These are phyloP conservation scores for Brassicogethes aeneus DNA, from an alignment of 2,888 invertebrate genomes.

Conservation along the genomic window DNA sequence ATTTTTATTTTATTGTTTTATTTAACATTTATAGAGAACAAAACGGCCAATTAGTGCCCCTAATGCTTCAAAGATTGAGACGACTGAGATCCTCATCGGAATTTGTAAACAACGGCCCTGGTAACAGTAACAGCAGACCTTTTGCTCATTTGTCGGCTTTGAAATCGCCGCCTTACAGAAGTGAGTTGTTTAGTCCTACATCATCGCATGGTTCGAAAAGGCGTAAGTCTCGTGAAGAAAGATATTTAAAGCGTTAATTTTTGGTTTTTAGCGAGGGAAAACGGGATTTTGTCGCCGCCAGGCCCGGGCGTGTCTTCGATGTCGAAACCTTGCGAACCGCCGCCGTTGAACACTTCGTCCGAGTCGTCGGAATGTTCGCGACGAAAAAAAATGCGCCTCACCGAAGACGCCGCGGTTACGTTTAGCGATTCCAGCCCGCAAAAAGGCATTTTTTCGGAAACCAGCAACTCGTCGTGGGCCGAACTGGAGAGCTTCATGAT, in stretches of 20 bases:
- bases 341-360: no score
- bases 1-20: no score
- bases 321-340: slow-evolving; percentile 10
- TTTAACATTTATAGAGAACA: slow-evolving; percentile 56
- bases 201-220: slow-evolving; percentile 15
- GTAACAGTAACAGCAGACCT: slow-evolving; percentile 39
- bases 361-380: no score
- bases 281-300: slow-evolving; percentile 16
- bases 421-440: slow-evolving; percentile 16
- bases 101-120: slow-evolving; percentile 16
- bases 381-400: no score
- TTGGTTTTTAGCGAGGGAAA: slow-evolving; percentile 23
- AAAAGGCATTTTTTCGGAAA: slow-evolving; percentile 40
- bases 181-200: slow-evolving; percentile 22
- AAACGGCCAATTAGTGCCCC: slow-evolving; percentile 77
- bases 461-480: slow-evolving; percentile 85
- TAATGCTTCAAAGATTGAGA: slow-evolving; percentile 77
- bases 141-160: slow-evolving; percentile 46
- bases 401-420: no score
- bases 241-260: no score
- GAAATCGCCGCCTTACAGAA: slow-evolving; percentile 28
- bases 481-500: slow-evolving; percentile 85
- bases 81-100: slow-evolving; percentile 44
- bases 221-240: slow-evolving; percentile 15
- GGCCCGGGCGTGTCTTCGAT: no score